Conservation (phyloP, 2,888 invertebrate species). For the Drosophila testacea region DNA sequence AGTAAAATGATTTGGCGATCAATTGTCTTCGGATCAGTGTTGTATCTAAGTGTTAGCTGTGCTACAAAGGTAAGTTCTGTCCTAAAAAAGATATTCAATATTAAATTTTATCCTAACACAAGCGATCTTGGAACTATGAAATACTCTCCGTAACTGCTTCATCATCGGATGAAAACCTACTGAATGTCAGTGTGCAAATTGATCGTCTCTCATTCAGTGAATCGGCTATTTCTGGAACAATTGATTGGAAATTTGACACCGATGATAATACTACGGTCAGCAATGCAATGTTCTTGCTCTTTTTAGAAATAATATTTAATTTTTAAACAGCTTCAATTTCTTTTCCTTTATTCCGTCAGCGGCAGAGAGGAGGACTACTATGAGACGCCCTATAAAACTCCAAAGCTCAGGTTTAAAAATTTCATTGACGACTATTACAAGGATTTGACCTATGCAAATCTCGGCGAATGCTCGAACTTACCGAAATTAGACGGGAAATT, state of each 20-base stretch:
- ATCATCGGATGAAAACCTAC: neutral
- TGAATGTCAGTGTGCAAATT: neutral
- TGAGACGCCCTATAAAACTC: neutral
- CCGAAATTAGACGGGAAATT: neutral
- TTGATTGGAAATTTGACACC: neutral
- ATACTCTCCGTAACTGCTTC: neutral
- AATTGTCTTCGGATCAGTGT: neutral
- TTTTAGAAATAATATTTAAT: neutral
- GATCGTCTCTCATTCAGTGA: neutral
- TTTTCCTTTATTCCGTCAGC: neutral
- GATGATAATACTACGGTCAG: neutral
- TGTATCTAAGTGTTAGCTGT: neutral
- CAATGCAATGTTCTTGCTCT: too few species aligned
- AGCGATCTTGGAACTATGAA: neutral
- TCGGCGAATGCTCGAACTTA: neutral
- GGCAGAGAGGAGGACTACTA: conserved; percentile 2
- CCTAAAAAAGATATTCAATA: neutral
- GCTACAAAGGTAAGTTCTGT: neutral
- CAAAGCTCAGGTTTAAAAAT: neutral
- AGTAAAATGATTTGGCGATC: neutral
- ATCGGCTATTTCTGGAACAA: neutral
- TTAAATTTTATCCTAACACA: neutral
- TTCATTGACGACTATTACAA: neutral
- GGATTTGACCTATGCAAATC: neutral
- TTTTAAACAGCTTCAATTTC: neutral